Evolutionary conservation across 2,113 vertebrate genomes (phyloP).

Genomic region (Otolemur garnettii): DNA sequence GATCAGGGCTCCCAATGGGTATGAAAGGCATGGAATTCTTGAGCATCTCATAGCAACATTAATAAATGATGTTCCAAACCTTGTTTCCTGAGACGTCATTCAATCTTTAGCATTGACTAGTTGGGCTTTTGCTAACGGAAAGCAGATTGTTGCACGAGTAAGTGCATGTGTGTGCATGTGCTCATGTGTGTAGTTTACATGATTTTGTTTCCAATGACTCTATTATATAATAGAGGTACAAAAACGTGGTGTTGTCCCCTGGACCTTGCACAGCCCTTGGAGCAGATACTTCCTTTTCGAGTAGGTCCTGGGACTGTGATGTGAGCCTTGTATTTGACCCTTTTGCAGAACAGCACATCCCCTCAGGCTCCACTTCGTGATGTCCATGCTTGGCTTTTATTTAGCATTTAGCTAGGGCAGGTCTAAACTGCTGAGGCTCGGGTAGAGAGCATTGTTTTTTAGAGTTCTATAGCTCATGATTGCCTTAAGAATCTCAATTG

Average conservation of each 20-base stretch:
- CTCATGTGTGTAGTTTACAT: slow-evolving; percentile 31
- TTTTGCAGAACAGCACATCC: slow-evolving; percentile 55
- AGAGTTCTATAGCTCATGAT: neutral
- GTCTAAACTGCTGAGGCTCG: slow-evolving; percentile 35
- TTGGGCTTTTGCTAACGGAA: slow-evolving; percentile 59
- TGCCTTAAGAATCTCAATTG: neutral
- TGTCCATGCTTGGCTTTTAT: slow-evolving; percentile 34
- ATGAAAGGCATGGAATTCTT: slow-evolving; percentile 54
- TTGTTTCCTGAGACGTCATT: slow-evolving; percentile 54
- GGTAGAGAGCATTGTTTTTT: slow-evolving; percentile 16
- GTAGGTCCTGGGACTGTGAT: neutral
- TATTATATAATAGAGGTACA: slow-evolving; percentile 45
- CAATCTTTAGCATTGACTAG: slow-evolving; percentile 35
- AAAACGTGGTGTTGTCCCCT: slow-evolving; percentile 6
- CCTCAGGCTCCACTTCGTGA: slow-evolving; percentile 57
- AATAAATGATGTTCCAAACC: slow-evolving; percentile 55
- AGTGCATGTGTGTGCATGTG: neutral
- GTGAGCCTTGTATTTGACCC: slow-evolving; percentile 71
- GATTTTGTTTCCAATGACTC: slow-evolving; percentile 51
- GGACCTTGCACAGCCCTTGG: neutral
- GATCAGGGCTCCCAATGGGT: slow-evolving; percentile 33
- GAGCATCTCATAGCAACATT: slow-evolving; percentile 36
- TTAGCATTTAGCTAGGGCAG: slow-evolving; percentile 55
- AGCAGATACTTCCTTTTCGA: neutral
- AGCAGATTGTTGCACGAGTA: slow-evolving; percentile 48